phyloP scores from a whole-genome alignment of 2,888 invertebrate species.

The Andricus quercusramuli region DNA sequence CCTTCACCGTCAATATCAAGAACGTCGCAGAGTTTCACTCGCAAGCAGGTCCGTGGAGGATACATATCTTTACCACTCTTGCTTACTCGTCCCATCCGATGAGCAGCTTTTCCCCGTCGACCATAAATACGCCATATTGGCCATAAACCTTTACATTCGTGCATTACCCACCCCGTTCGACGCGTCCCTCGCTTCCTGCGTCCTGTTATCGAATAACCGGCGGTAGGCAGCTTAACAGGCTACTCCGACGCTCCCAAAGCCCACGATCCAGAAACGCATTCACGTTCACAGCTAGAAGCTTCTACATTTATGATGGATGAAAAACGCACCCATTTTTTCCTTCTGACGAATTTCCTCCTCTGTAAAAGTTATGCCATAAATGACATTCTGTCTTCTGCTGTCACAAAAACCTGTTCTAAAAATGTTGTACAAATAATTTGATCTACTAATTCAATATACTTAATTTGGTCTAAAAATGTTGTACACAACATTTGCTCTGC shows the following conservation, averaged over 20 bases:
- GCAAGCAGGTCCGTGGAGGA: slow-evolving; percentile 44
- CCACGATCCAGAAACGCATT: slow-evolving; percentile 50
- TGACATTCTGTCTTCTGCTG: too few relatives aligned
- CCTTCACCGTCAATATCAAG: slow-evolving; percentile 55
- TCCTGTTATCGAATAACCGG: slow-evolving; percentile 69
- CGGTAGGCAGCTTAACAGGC: slow-evolving; percentile 63
- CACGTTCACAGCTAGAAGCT: slow-evolving; percentile 18
- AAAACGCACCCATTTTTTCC: background rate
- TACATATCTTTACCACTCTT: slow-evolving; percentile 44
- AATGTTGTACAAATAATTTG: too few relatives aligned
- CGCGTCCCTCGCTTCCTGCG: slow-evolving; percentile 52
- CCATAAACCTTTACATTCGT: slow-evolving; percentile 76
- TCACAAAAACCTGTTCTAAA: too few relatives aligned
- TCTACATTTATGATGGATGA: slow-evolving; percentile 14
- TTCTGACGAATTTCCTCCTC: too few relatives aligned
- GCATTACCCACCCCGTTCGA: slow-evolving; percentile 70
- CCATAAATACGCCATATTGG: slow-evolving; percentile 76
- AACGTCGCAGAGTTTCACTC: slow-evolving; percentile 46
- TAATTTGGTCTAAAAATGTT: too few relatives aligned
- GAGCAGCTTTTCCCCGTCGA: slow-evolving; percentile 63
- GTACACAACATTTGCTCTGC: too few relatives aligned
- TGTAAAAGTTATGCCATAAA: background rate
- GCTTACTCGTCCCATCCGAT: slow-evolving; percentile 44
- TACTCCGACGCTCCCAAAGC: slow-evolving; percentile 57
- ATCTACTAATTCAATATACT: too few relatives aligned